Conservation (phyloP, 1,140 invertebrate genomes). For the Colletes gigas region DNA sequence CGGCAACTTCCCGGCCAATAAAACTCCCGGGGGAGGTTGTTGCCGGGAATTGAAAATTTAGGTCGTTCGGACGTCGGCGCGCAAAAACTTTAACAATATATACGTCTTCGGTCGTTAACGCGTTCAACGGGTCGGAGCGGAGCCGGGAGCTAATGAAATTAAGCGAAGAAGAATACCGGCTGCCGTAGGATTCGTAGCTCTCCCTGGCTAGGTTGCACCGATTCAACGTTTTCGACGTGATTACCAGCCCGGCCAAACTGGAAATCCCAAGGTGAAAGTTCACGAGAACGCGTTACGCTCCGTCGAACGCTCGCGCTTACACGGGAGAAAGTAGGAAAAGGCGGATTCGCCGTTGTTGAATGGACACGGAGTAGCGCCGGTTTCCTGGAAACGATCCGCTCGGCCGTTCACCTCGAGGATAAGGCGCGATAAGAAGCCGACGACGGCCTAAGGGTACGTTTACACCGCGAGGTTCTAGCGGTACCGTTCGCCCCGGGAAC, state of each 20-base stretch:
- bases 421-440: background rate
- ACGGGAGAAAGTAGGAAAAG: conserved; percentile 67
- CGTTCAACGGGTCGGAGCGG: background rate
- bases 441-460: background rate
- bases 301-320: conserved; percentile 12
- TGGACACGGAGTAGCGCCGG: conserved; percentile 15
- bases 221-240: conserved; percentile 28
- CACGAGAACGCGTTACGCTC: conserved; percentile 54
- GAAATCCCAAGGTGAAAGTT: conserved; percentile 68
- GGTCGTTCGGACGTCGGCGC: background rate
- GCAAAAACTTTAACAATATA: conserved; percentile 1
- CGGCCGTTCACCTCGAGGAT: conserved; percentile 21
- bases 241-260: conserved; percentile 14
- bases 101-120: background rate
- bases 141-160: background rate
- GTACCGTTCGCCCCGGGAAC: too few species aligned
- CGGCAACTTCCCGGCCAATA: background rate
- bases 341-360: conserved; percentile 37
- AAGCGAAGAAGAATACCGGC: background rate
- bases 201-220: background rate
- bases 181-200: conserved; percentile 4
- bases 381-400: conserved; percentile 47
- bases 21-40: background rate
- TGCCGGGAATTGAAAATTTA: background rate
- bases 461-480: too few species aligned